Conservation (phyloP, 2,797 vertebrate genomes). For the Falco berigora region DNA sequence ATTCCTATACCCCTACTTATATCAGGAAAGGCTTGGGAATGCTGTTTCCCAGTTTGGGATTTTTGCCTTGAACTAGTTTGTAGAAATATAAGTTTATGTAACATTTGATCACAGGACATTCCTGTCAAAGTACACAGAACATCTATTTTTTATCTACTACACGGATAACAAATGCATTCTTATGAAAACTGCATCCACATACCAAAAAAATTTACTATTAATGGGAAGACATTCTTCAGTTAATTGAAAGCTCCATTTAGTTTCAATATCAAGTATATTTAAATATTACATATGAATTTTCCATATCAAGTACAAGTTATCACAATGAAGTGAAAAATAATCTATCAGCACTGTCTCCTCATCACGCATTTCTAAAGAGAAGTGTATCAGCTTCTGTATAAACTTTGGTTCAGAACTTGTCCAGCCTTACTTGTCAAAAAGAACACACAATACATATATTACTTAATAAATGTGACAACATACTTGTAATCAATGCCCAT, state of each 20-base stretch:
- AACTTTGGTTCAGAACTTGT: neutral
- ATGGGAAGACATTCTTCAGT: neutral
- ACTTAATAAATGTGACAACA: neutral
- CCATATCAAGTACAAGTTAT: neutral
- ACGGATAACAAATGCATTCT: neutral
- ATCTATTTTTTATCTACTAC: neutral
- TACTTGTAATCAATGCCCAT: neutral
- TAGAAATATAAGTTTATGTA: neutral
- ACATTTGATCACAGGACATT: neutral
- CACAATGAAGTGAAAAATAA: neutral
- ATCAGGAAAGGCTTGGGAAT: rapidly evolving
- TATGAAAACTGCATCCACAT: neutral
- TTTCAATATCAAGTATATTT: neutral
- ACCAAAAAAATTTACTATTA: neutral
- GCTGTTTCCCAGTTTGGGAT: neutral
- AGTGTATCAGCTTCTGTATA: neutral
- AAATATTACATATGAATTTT: neutral
- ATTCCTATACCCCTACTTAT: neutral
- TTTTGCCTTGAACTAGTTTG: neutral
- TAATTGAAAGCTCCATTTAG: neutral
- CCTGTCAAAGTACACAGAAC: neutral
- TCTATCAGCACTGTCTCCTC: neutral
- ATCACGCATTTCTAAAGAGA: neutral
- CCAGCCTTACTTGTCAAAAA: neutral
- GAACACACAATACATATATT: neutral